Percentiles rank a stretch among this genome's conserved stretches.
These are phyloP conservation scores for Anas georgica DNA, from an alignment of 2,797 vertebrate genomes.

Conservation along the genomic window DNA sequence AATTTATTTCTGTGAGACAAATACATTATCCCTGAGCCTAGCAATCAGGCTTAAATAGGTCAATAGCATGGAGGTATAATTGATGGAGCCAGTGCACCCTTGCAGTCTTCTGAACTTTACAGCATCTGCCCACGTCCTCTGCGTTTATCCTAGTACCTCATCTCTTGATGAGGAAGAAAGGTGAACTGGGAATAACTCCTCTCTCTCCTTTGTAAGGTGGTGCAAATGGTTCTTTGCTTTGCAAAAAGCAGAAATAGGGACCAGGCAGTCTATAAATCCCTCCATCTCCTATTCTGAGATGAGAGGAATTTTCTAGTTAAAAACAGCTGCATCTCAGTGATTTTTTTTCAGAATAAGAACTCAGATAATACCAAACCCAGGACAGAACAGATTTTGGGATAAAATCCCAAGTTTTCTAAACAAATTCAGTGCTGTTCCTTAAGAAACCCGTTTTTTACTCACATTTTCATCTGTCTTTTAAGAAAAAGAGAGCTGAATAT, in stretches of 20 bases:
- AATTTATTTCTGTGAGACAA: not conserved
- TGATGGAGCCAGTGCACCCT: not conserved
- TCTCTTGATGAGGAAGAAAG: not conserved
- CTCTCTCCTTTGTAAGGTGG: not conserved
- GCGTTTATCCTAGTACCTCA: not conserved
- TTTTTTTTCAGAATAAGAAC: not conserved
- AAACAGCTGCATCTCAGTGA: not conserved
- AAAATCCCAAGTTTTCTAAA: not conserved
- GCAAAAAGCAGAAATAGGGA: not conserved
- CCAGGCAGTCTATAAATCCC: not conserved
- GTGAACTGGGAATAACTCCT: not conserved
- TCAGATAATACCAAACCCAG: not conserved
- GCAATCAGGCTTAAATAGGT: not conserved
- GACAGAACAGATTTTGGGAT: not conserved
- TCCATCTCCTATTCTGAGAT: not conserved
- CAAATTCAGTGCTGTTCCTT: not conserved
- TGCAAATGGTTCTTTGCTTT: not conserved
- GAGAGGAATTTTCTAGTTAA: not conserved
- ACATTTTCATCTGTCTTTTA: not conserved
- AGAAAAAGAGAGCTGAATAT: not conserved
- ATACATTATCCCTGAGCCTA: not conserved
- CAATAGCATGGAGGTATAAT: not conserved
- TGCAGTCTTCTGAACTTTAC: not conserved
- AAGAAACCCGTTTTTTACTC: not conserved
- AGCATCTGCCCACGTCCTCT: not conserved